Evolutionary conservation across 1,140 invertebrate genomes (phyloP).

Genomic region (Schlechtendalia chinensis): DNA sequence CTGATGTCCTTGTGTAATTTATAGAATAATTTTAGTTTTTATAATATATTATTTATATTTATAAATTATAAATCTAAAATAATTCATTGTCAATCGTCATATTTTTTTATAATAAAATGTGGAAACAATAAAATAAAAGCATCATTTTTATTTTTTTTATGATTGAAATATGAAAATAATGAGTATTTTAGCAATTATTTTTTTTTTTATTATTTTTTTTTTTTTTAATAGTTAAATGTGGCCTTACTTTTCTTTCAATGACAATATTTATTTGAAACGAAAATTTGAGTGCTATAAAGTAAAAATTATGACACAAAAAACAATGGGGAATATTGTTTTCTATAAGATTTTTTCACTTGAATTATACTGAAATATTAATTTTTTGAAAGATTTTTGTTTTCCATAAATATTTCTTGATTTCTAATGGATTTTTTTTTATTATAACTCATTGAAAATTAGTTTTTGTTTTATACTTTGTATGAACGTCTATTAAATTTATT

Average conservation of each 20-base stretch:
- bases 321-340: background rate
- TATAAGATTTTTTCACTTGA: background rate
- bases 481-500: background rate
- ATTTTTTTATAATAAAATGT: background rate
- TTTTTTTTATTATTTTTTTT: background rate
- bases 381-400: background rate
- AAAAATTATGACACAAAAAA: background rate
- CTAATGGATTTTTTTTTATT: background rate
- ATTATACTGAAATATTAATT: slow-evolving; percentile 16
- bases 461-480: background rate
- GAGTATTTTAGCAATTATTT: background rate
- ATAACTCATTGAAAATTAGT: background rate
- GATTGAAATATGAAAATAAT: background rate
- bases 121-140: background rate
- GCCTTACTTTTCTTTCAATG: background rate
- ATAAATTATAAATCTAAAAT: too few relatives aligned
- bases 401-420: background rate
- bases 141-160: too few relatives aligned
- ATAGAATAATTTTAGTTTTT: too few relatives aligned
- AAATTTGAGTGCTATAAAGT: background rate
- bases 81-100: background rate
- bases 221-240: background rate
- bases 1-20: too few relatives aligned
- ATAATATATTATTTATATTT: too few relatives aligned
- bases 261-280: background rate